A percentile compares a stretch with the other conserved stretches of the same genome.
These are phyloP conservation scores for Scarus forsteni DNA, from an alignment of 2,797 vertebrate genomes.

Conservation along the genomic window DNA sequence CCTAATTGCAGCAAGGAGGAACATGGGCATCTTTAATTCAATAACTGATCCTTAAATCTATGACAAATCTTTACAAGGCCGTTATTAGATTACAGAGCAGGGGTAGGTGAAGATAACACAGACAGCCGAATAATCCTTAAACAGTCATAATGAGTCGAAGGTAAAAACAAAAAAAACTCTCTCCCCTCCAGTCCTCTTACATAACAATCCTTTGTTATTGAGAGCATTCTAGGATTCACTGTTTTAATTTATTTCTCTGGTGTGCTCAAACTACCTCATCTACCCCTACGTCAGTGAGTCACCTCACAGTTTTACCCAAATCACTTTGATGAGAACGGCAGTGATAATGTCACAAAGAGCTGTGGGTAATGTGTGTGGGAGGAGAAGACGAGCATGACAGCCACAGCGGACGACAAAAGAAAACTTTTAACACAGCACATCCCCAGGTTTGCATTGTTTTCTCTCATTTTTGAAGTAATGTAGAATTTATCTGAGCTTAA, in stretches of 20 bases:
- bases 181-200: conserved; percentile 16
- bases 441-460: conserved; percentile 7
- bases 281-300: conserved; percentile 8
- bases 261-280: conserved; percentile 11
- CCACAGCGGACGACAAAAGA: conserved; percentile 15
- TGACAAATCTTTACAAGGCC: conserved; percentile 4
- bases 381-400: conserved; percentile 21
- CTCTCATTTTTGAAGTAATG: conserved; percentile 6
- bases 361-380: conserved; percentile 14
- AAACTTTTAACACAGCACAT: conserved; percentile 8
- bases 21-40: no score
- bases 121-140: conserved; percentile 8
- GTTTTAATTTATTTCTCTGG: conserved; percentile 20
- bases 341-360: conserved; percentile 12
- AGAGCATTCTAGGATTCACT: conserved; percentile 20
- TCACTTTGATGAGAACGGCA: conserved; percentile 2
- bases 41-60: background rate
- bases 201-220: conserved; percentile 28
- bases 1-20: no score
- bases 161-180: conserved; percentile 2
- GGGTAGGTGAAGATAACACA: conserved; percentile 1
- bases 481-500: background rate
- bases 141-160: background rate
- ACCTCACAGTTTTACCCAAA: conserved; percentile 18
- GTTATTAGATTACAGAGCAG: conserved; percentile 14